Conservation (phyloP, 2,113 vertebrate species). For the Girardinichthys multiradiatus region DNA sequence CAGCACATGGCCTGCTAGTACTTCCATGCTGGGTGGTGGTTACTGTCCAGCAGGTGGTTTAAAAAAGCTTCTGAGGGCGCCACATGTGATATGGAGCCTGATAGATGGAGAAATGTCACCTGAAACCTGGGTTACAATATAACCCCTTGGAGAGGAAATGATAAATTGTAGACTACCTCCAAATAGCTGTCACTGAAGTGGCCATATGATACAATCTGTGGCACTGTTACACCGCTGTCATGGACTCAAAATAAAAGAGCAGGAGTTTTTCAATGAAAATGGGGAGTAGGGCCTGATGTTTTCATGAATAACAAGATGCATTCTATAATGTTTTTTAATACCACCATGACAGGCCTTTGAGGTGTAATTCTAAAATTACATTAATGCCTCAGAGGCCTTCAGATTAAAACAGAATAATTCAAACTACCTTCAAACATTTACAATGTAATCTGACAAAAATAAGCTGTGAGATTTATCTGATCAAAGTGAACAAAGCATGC, state of each 20-base stretch:
- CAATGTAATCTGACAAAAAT: slow-evolving; percentile 5
- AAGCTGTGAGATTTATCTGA: background rate
- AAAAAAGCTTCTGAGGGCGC: slow-evolving; percentile 22
- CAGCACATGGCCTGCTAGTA: background rate
- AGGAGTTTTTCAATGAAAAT: slow-evolving; percentile 7
- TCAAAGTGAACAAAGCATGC: background rate
- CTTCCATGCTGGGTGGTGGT: background rate
- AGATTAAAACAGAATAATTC: slow-evolving; percentile 8
- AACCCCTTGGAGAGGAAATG: slow-evolving; percentile 2
- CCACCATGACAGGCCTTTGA: background rate
- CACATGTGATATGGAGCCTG: slow-evolving; percentile 16
- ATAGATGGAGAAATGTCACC: slow-evolving; percentile 28
- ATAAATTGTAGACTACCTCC: slow-evolving; percentile 13
- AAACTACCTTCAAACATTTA: slow-evolving; percentile 9
- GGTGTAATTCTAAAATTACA: background rate
- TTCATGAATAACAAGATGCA: background rate
- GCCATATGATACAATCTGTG: background rate
- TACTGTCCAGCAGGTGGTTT: slow-evolving; percentile 51
- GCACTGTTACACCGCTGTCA: background rate
- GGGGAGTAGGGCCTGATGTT: too few species aligned
- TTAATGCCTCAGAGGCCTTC: background rate
- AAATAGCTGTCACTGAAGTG: slow-evolving; percentile 2
- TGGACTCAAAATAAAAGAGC: background rate
- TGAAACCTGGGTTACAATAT: slow-evolving; percentile 21
- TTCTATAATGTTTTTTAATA: background rate